Evolutionary conservation across 2,113 vertebrate genomes (phyloP).

Genomic region (Hirundichthys speculiger): DNA sequence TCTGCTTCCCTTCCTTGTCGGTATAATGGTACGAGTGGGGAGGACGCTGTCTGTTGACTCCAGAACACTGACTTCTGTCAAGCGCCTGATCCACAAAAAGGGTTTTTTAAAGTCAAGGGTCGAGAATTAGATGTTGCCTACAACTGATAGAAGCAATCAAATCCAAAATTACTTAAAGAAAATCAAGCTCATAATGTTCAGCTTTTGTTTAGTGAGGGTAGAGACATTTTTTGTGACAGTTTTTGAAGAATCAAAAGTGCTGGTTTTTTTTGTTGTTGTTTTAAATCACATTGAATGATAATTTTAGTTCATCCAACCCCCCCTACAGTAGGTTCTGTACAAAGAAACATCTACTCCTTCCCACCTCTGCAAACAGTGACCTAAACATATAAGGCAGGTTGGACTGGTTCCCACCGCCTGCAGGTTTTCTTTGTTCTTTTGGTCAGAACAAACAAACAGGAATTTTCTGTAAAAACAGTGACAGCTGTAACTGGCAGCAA

Average conservation of each 20-base stretch:
- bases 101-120: background rate
- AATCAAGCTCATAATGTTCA: background rate
- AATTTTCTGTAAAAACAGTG: no score
- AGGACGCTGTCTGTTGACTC: background rate
- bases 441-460: background rate
- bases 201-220: background rate
- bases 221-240: constrained; percentile 14
- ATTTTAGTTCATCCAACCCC: constrained; percentile 56
- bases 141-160: background rate
- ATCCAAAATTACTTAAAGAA: background rate
- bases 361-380: constrained; percentile 6
- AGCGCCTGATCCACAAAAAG: background rate
- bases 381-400: background rate
- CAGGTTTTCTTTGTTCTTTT: background rate
- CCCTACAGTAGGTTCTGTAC: constrained; percentile 37
- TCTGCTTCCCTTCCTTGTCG: constrained; percentile 55
- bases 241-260: constrained; percentile 22
- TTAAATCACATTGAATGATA: constrained; percentile 63
- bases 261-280: no score
- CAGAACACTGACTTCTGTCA: constrained; percentile 16
- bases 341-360: constrained; percentile 37
- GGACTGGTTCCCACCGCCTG: background rate
- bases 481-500: no score
- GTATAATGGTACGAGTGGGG: constrained; percentile 11
- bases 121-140: background rate